Evolutionary conservation across 2,113 vertebrate species (phyloP).

Genomic region (Colinus virginianus): DNA sequence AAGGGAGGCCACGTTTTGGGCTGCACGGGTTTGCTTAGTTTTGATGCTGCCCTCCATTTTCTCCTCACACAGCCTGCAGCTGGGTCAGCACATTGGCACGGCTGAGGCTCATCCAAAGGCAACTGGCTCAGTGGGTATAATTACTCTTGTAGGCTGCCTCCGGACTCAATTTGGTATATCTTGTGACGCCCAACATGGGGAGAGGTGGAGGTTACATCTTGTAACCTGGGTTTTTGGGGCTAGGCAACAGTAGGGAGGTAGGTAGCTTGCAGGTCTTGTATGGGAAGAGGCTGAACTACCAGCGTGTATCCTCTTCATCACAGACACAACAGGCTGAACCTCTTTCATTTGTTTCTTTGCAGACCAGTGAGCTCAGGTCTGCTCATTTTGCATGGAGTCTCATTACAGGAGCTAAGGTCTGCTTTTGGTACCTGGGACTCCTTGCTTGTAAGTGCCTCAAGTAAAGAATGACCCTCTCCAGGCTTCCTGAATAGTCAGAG

Average conservation of each 20-base stretch:
- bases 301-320: background rate
- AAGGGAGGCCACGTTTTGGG: background rate
- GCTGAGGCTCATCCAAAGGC: background rate
- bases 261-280: background rate
- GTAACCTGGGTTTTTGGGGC: accelerated
- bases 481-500: background rate
- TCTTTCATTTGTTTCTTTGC: background rate
- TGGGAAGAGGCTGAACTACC: background rate
- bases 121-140: background rate
- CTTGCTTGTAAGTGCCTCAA: background rate
- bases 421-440: accelerated
- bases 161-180: background rate
- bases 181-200: background rate
- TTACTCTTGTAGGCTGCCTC: background rate
- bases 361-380: background rate
- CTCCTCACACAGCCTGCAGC: accelerated
- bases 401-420: background rate
- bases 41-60: background rate
- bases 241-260: background rate
- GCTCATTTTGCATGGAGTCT: background rate
- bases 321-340: background rate
- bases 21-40: background rate
- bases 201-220: background rate
- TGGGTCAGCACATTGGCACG: accelerated
- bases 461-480: background rate